Percentiles rank a stretch among this genome's conserved stretches.
phyloP scores from a whole-genome alignment of 2,888 invertebrate species.

The Chymomyza fuscimana region DNA sequence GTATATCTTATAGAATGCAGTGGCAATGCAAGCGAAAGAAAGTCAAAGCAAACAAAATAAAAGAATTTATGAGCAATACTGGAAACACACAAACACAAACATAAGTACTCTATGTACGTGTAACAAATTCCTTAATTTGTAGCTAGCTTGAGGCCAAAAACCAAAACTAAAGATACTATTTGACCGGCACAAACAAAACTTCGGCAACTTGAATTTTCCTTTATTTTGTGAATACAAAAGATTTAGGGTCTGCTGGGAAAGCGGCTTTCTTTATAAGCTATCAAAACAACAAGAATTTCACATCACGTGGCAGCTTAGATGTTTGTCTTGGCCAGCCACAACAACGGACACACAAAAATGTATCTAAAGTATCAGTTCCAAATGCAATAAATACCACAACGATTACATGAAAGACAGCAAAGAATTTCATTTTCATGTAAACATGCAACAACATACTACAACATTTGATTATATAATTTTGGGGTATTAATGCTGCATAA shows the following conservation, averaged over 20 bases:
- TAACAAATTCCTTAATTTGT: slow-evolving; percentile 62
- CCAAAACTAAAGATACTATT: slow-evolving; percentile 14
- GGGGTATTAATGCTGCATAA: not conserved
- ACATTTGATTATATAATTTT: slow-evolving; percentile 62
- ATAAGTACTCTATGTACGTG: slow-evolving; percentile 43
- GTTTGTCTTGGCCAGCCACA: slow-evolving; percentile 10
- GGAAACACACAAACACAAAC: not conserved
- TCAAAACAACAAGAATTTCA: slow-evolving; percentile 43
- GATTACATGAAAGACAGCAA: slow-evolving; percentile 43
- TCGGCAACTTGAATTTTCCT: not conserved
- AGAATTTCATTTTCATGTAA: slow-evolving; percentile 37
- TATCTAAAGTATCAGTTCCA: slow-evolving; percentile 9
- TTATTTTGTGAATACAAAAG: not conserved
- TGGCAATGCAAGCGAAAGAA: slow-evolving; percentile 9
- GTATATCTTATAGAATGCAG: not conserved
- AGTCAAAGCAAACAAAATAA: slow-evolving; percentile 13
- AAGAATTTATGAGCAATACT: not conserved
- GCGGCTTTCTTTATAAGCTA: slow-evolving; percentile 34
- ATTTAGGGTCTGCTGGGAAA: not conserved
- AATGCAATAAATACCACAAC: slow-evolving; percentile 23
- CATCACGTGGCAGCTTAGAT: slow-evolving; percentile 53
- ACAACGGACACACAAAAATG: slow-evolving; percentile 20
- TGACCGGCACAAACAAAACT: slow-evolving; percentile 19
- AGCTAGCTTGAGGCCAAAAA: slow-evolving; percentile 18
- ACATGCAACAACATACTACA: slow-evolving; percentile 29